These are phyloP conservation scores for Ectemnius continuus DNA, from an alignment of 2,888 invertebrate species.

Conservation along the genomic window DNA sequence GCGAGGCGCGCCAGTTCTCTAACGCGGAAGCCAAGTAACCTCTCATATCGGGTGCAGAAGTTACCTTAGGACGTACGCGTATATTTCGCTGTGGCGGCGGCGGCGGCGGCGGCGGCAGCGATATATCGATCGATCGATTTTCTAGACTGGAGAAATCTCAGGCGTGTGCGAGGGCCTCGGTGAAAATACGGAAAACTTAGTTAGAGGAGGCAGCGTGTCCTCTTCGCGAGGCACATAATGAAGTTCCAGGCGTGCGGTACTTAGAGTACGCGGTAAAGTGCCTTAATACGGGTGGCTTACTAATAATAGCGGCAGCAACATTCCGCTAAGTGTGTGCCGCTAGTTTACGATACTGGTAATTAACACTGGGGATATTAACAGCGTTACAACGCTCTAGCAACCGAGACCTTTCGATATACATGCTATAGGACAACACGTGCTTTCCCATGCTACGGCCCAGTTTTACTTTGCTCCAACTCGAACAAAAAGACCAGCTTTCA, in stretches of 20 bases:
- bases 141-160: background rate
- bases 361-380: slow-evolving; percentile 18
- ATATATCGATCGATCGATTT: slow-evolving; percentile 1
- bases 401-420: slow-evolving; percentile 8
- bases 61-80: slow-evolving; percentile 19
- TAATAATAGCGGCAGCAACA: slow-evolving; percentile 43
- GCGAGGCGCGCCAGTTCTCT: slow-evolving; percentile 35
- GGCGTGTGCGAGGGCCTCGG: no score
- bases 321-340: slow-evolving; percentile 34
- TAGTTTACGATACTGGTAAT: slow-evolving; percentile 38
- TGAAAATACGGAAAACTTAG: slow-evolving; percentile 2
- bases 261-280: slow-evolving; percentile 29
- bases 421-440: background rate
- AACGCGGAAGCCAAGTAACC: slow-evolving; percentile 42
- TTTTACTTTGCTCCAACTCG: background rate
- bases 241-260: slow-evolving; percentile 22
- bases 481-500: no score
- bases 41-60: slow-evolving; percentile 45
- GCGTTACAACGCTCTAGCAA: slow-evolving; percentile 18
- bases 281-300: slow-evolving; percentile 39
- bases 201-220: slow-evolving; percentile 30
- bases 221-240: slow-evolving; percentile 13
- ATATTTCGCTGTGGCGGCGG: background rate
- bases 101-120: no score
- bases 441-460: background rate